These are phyloP conservation scores for Pyrgus malvae DNA, from an alignment of 2,888 invertebrate species.

Conservation along the genomic window DNA sequence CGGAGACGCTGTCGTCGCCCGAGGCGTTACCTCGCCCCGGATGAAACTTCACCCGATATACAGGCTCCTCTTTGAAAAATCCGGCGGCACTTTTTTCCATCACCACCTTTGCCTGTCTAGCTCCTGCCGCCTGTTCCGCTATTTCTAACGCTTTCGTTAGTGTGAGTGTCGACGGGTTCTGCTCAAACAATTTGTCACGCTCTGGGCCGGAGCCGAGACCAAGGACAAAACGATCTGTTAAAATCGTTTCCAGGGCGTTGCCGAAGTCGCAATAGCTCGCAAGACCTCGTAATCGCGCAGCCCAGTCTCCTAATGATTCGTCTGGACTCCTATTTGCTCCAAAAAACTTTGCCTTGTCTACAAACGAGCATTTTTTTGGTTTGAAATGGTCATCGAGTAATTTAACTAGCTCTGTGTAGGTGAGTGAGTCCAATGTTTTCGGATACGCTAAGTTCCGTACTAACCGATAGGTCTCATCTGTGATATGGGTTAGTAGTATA, in stretches of 20 bases:
- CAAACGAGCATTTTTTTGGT: constrained; percentile 21
- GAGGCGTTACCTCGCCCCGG: not conserved
- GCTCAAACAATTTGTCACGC: not conserved
- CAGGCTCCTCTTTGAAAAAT: not conserved
- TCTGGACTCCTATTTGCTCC: constrained; percentile 21
- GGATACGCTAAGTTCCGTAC: constrained; percentile 30
- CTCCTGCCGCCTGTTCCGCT: not conserved
- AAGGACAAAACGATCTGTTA: not conserved
- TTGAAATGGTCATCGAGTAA: constrained; percentile 27
- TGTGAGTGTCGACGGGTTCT: not conserved
- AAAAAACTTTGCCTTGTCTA: constrained; percentile 27
- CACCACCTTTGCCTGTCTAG: not conserved
- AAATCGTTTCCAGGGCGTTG: not conserved
- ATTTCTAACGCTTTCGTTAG: not conserved
- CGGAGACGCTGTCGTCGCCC: not conserved
- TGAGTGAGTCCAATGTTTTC: constrained; percentile 17
- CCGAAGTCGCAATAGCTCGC: not conserved
- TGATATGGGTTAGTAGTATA: constrained; percentile 16
- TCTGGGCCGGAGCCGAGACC: not conserved
- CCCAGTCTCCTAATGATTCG: constrained; percentile 28
- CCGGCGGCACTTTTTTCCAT: not conserved
- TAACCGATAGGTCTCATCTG: constrained; percentile 29
- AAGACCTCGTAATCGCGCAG: constrained; percentile 24
- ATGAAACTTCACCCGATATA: not conserved
- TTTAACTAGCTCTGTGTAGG: constrained; percentile 24